Evolutionary conservation across 2,113 vertebrate species (phyloP), one percentile per base, ranked within the genome.

Genomic region (Salvelinus alpinus): DNA sequence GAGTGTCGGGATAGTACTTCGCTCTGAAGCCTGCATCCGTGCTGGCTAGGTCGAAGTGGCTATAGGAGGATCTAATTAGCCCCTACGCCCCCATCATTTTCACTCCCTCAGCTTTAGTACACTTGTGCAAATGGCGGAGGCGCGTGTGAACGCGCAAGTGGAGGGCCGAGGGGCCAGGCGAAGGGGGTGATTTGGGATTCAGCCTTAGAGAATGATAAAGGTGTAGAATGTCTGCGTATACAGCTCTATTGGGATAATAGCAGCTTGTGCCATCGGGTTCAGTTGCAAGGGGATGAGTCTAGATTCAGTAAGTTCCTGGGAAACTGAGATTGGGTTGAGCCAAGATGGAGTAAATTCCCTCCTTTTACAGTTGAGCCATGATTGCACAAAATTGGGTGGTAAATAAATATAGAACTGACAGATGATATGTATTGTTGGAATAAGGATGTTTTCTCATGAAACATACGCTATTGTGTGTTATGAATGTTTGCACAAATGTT

Each of bases 401-500:
- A 0, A 27, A 27, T 27, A 18, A 24, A 78, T 57, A 47, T 68
- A 51, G 70, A 71, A 77, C 74, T 71, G 54, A 22, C n/a, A 62
- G 18, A 22, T 62, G 72, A 78, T 70, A 62, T 14, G 51, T 16
- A n/a, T 81, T 24, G 65, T 64, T 29, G 31, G 65, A 72, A 29
- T 13, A 51, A 75, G 57, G 65, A 4, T 18, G 16, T 68, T 68
- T 68, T 34, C 65, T 68, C 31, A 77, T 84, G 77, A 59, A 71
- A 80, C 68, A 73, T 12, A 78, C 78, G 75, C 54, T 78, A 67
- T 81, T 80, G 20, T 75, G 74, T 84, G 59, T 88, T 18, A 71
- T 69, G 76, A 64, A 77, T 84, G 71, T 84, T 77, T 78, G 82
- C 84, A 88, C 78, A 73, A 68, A 29, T 75, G 73, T 82, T 79